phyloP scores from a whole-genome alignment of 2,113 vertebrate species.

The Takifugu flavidus region DNA sequence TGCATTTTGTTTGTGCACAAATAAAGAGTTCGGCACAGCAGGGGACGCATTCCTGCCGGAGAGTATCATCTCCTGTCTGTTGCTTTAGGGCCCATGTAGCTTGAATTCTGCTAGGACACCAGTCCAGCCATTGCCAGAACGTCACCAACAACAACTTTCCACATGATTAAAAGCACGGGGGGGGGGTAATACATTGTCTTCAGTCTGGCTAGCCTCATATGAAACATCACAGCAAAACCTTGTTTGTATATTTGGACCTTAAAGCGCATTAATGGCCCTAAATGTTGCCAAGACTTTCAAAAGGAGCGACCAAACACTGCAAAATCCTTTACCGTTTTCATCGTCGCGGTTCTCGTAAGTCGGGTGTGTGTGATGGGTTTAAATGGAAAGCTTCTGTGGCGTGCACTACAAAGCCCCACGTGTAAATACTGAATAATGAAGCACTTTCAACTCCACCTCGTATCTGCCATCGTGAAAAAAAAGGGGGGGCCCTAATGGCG shows the following conservation, averaged over 20 bases:
- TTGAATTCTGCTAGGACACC: no score
- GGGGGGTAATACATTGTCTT: conserved; percentile 20
- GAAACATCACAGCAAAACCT: conserved; percentile 33
- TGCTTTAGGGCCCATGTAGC: no score
- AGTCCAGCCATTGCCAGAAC: no score
- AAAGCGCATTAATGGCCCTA: conserved; percentile 41
- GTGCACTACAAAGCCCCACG: conserved; percentile 67
- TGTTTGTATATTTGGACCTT: conserved; percentile 34
- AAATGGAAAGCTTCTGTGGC: conserved; percentile 75
- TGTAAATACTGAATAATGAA: conserved; percentile 75
- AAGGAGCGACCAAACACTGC: conserved; percentile 39
- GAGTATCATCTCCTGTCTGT: no score
- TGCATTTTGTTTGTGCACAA: no score
- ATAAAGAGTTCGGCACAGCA: no score
- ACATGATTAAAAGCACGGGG: not conserved
- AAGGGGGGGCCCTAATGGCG: conserved; percentile 52
- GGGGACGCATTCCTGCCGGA: no score
- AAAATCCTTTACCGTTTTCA: conserved; percentile 41
- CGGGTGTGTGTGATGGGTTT: conserved; percentile 55
- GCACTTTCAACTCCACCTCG: conserved; percentile 68
- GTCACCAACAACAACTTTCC: no score
- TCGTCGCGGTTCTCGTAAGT: conserved; percentile 48
- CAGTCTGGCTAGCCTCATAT: conserved; percentile 25
- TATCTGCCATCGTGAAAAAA: conserved; percentile 47
- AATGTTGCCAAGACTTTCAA: conserved; percentile 35